Base-by-base conservation (phyloP, 1,140 invertebrate species). In the Anastrepha ludens region DNA sequence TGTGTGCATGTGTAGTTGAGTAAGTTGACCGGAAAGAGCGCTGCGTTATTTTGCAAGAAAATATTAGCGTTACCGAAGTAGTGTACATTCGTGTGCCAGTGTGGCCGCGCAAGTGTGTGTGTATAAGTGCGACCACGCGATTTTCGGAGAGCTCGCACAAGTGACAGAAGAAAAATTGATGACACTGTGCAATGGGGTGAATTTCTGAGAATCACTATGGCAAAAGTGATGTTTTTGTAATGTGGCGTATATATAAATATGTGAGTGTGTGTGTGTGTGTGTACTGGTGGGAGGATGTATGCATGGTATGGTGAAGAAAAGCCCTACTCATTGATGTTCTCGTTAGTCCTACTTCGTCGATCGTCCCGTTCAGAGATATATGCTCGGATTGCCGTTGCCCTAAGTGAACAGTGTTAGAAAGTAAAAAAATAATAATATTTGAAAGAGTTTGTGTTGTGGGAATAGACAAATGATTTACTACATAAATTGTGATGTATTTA, bases 291-390 rank as follows among this genome's bases (percentile, higher is more conserved):
- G 67, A 44, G 67, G 41, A 39, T 47, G 47, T 81, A 55, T 41
- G 44, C 17, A 50, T 17, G 20, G 2, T 55, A 9, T 29, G 2
- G 13, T 81, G 20, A 55, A 55, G 4, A 81, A 81, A 81, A 81
- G n/a, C 74, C 47, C 47, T 81, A 47, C 47, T 81, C 74, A 20
- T 15, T 20, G 8, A 1, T 81, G 17, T 81, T 55, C 74, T 81
- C 74, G 74, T 55, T 81, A 92, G 91, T 92, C 90, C 89, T 89
- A 91, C 89, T 90, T 90, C 89, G 91, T 89, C 91, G 91, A 92
- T 92, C 91, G 91, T 87, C 90, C 89, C 90, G 90, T 90, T 89
- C 90, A 92, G 91, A 92, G 91, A 86, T 86, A 86, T 55, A 81
- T 47, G 44, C 47, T 81, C 47, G 74, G 44, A 81, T 55, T 55